Conservation (phyloP, 1,140 invertebrate species). For the Papilio polyxenes region DNA sequence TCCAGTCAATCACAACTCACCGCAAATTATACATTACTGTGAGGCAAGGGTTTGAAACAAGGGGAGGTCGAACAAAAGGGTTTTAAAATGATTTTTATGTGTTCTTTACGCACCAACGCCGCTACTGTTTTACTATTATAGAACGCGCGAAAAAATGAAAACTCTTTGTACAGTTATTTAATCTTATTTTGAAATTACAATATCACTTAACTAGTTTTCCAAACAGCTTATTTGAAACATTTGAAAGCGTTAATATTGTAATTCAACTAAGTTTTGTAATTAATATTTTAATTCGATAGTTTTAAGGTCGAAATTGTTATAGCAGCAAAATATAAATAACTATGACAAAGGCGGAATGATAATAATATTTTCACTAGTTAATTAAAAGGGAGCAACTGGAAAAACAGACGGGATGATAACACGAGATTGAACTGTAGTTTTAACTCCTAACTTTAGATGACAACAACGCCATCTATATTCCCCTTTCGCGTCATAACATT, state of each 20-base stretch:
- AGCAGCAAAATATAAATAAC: slow-evolving; percentile 3
- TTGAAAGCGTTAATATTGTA: neutral
- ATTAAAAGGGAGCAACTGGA: slow-evolving; percentile 56
- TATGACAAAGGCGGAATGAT: slow-evolving; percentile 15
- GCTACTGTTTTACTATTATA: slow-evolving; percentile 13
- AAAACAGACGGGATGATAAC: slow-evolving; percentile 52
- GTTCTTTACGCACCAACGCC: slow-evolving; percentile 64
- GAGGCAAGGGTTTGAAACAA: slow-evolving; percentile 57
- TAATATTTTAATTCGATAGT: neutral
- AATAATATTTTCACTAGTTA: slow-evolving; percentile 52
- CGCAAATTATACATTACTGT: slow-evolving; percentile 53
- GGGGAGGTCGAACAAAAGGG: slow-evolving; percentile 60
- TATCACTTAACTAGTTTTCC: neutral
- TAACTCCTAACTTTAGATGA: slow-evolving; percentile 33
- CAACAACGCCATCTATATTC: slow-evolving; percentile 24
- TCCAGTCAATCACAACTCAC: slow-evolving; percentile 36
- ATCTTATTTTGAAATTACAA: no score
- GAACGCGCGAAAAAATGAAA: no score
- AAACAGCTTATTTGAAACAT: neutral
- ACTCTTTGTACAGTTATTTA: no score
- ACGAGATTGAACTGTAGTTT: slow-evolving; percentile 36
- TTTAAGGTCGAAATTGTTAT: slow-evolving; percentile 29
- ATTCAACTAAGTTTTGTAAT: neutral
- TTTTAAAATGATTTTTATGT: slow-evolving; percentile 70
- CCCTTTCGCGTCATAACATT: neutral